Base-by-base conservation (phyloP, 2,888 invertebrate genomes). In the Lasioglossum lativentre region DNA sequence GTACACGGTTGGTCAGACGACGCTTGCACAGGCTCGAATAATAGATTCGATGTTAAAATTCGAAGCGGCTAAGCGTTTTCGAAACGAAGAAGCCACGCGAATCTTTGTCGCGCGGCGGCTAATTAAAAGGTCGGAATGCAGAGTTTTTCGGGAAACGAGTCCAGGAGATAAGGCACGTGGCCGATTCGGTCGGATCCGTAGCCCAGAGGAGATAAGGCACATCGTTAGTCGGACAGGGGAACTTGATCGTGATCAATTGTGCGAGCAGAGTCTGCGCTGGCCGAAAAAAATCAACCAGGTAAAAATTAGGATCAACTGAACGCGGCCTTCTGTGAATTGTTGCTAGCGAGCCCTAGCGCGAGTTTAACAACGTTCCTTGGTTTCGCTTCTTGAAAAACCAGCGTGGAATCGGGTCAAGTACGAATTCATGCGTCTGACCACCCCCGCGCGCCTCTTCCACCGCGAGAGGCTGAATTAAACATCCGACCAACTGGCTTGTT, bases 391-490 rank as follows among this genome's bases (percentile, higher is more conserved):
- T 63, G 34, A 71, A 66, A 74, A 79, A 75, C 27, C n/a, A 42
- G 34, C 70, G 30, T 34, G 42, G 47, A 70, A 81, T 23, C 72
- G 74, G 88, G 88, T 88, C 89, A 88, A 88, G 88, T 81, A 86
- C 86, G 80, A 81, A 79, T 78, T 56, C 76, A 63, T 78, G 86
- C 86, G 88, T 83, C 86, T 80, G 80, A 79, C 86, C 71, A 70
- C 72, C 52, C 72, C 52, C 40, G 56, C 75, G 74, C 38, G 72
- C 30, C 75, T 74, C 72, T 73, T 72, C 73, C 16, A 40, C 81
- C 75, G 34, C 40, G 38, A 56, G 59, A 66, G 23, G 16, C 52
- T 45, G 71, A 74, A 70, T 76, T 66, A 76, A 76, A 75, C 45
- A 66, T 63, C 30, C 45, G 23, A 10, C 34, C 6, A n/a, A 42